These are phyloP conservation scores for Branchipolynoe longqiensis DNA, from an alignment of 2,888 invertebrate species.

Conservation along the genomic window DNA sequence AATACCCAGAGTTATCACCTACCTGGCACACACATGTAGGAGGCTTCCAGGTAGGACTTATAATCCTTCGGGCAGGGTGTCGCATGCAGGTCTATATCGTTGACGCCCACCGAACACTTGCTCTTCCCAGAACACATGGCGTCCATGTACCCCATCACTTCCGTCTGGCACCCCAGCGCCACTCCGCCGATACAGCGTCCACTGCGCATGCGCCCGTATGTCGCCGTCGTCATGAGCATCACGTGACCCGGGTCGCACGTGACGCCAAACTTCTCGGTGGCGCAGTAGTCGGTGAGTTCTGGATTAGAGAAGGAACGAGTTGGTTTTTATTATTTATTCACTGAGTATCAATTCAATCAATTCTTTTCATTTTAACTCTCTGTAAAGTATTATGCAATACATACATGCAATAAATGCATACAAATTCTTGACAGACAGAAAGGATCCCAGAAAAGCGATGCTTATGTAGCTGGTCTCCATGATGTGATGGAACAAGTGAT, in stretches of 20 bases:
- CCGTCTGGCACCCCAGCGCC: slow-evolving; percentile 43
- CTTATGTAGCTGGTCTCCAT: too few relatives aligned
- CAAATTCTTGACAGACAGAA: too few relatives aligned
- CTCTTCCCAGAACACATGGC: slow-evolving; percentile 9
- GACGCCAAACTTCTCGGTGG: slow-evolving; percentile 38
- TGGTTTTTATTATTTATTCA: slow-evolving; percentile 1
- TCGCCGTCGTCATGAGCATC: slow-evolving; percentile 50
- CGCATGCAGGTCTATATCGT: slow-evolving; percentile 43
- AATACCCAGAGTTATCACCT: too few relatives aligned
- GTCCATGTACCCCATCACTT: slow-evolving; percentile 51
- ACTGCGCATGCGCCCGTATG: slow-evolving; percentile 56
- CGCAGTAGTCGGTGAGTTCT: slow-evolving; percentile 41
- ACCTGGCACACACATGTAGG: slow-evolving; percentile 47
- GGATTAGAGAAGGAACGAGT: neutral
- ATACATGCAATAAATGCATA: too few relatives aligned
- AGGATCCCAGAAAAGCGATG: too few relatives aligned
- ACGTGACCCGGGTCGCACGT: slow-evolving; percentile 44
- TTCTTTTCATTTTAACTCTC: too few relatives aligned
- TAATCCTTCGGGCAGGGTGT: slow-evolving; percentile 52
- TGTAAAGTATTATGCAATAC: too few relatives aligned
- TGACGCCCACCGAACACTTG: slow-evolving; percentile 34
- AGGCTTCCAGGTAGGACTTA: slow-evolving; percentile 55
- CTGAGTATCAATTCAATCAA: too few relatives aligned
- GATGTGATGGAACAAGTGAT: too few relatives aligned
- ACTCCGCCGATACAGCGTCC: slow-evolving; percentile 47